phyloP scores from a whole-genome alignment of 2,888 invertebrate genomes.

The Ormyrus thymus region DNA sequence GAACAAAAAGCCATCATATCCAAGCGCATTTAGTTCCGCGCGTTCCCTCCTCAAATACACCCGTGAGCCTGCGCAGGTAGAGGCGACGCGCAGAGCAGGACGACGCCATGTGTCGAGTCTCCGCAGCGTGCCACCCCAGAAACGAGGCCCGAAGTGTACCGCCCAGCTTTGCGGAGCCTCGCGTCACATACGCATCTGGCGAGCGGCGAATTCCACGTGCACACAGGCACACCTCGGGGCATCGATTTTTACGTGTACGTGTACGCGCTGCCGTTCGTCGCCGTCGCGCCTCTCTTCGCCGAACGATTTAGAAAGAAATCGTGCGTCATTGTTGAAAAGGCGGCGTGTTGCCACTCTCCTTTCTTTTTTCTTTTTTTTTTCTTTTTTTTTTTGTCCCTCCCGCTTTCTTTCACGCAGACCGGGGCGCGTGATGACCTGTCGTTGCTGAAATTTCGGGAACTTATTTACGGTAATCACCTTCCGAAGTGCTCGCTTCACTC shows the following conservation, averaged over 20 bases:
- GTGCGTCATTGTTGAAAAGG: constrained; percentile 39
- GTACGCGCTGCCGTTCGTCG: background rate
- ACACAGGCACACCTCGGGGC: too few relatives aligned
- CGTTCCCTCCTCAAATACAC: background rate
- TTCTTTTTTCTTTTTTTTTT: constrained; percentile 19
- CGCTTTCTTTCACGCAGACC: constrained; percentile 7
- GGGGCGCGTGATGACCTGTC: constrained; percentile 49
- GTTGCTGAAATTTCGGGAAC: constrained; percentile 53
- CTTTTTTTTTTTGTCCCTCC: background rate
- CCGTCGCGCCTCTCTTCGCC: constrained; percentile 7
- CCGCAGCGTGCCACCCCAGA: too few relatives aligned
- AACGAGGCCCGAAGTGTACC: too few relatives aligned
- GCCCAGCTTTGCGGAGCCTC: too few relatives aligned
- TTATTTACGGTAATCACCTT: constrained; percentile 51
- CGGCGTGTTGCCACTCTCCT: background rate
- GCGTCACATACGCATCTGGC: constrained; percentile 43
- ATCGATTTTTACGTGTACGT: too few relatives aligned
- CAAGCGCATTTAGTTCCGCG: background rate
- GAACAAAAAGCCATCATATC: too few relatives aligned
- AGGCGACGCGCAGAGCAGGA: too few relatives aligned
- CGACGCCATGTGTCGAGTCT: constrained; percentile 33
- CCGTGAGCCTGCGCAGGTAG: too few relatives aligned
- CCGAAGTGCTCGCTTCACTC: constrained; percentile 13
- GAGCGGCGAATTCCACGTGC: background rate
- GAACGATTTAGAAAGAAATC: constrained; percentile 47